Percentiles rank a stretch among this genome's conserved stretches.
These are phyloP conservation scores for Bufotes viridis DNA, from an alignment of 2,797 vertebrate species.

Conservation along the genomic window DNA sequence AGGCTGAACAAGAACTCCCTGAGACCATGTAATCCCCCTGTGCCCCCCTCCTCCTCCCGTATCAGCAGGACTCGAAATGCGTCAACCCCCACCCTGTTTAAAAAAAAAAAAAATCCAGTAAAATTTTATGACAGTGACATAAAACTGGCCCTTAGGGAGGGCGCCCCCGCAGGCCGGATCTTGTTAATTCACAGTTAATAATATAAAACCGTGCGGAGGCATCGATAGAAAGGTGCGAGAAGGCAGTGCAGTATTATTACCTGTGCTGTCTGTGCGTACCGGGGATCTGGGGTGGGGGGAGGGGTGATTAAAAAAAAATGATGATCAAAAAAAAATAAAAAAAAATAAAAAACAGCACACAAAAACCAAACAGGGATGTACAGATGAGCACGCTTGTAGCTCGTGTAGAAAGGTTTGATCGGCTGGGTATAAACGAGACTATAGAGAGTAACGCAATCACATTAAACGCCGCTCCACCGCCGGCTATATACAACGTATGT, in stretches of 20 bases:
- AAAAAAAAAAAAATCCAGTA: conserved; percentile 23
- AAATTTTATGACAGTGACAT: neutral
- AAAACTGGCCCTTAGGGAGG: conserved; percentile 22
- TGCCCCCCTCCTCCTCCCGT: neutral
- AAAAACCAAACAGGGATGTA: neutral
- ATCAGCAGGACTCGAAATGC: conserved; percentile 51
- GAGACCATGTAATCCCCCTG: conserved; percentile 8
- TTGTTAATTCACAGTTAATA: conserved; percentile 39
- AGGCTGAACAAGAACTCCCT: conserved; percentile 21
- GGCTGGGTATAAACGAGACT: neutral
- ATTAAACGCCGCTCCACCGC: neutral
- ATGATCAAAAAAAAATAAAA: neutral
- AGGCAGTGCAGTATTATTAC: conserved; percentile 35
- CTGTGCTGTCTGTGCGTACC: conserved; percentile 17
- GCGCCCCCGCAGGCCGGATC: neutral
- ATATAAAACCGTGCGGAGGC: neutral
- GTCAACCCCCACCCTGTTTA: neutral
- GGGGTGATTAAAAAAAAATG: neutral
- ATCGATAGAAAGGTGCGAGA: neutral
- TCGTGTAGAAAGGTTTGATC: neutral
- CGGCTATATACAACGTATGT: conserved; percentile 1
- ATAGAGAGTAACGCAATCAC: neutral
- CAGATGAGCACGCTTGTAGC: neutral
- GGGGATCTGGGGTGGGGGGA: neutral
- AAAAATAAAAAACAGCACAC: neutral